Conservation (phyloP, 2,888 invertebrate species). For the Drosophila limbata region DNA sequence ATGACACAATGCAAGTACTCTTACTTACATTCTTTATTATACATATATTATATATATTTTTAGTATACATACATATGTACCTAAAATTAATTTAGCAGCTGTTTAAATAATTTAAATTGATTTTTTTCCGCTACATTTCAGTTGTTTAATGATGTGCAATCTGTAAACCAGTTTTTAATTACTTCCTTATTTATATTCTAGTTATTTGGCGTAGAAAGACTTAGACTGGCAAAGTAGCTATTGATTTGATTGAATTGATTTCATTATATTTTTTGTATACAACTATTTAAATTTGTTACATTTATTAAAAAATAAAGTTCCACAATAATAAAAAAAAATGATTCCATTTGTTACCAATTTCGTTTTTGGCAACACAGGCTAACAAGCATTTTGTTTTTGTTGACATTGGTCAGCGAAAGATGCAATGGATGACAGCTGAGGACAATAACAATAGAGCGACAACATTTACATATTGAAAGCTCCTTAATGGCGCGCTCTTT, state of each 20-base stretch:
- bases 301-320: not conserved
- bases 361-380: constrained; percentile 15
- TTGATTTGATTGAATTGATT: not conserved
- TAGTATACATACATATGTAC: not conserved
- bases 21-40: too few relatives aligned
- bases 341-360: constrained; percentile 7
- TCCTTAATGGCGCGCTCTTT: constrained; percentile 25
- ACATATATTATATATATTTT: too few relatives aligned
- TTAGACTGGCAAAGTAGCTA: too few relatives aligned
- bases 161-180: constrained; percentile 1
- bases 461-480: constrained; percentile 73
- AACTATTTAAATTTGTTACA: not conserved
- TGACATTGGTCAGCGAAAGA: constrained; percentile 52
- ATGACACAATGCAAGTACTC: not conserved
- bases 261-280: not conserved
- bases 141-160: not conserved
- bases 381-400: constrained; percentile 28
- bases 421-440: constrained; percentile 21
- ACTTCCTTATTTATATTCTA: not conserved
- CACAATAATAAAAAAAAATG: too few relatives aligned
- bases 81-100: not conserved
- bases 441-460: constrained; percentile 54
- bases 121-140: not conserved
- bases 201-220: too few relatives aligned
- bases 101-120: not conserved